Base-by-base conservation (phyloP, 2,888 invertebrate genomes). In the Terebella lapidaria region DNA sequence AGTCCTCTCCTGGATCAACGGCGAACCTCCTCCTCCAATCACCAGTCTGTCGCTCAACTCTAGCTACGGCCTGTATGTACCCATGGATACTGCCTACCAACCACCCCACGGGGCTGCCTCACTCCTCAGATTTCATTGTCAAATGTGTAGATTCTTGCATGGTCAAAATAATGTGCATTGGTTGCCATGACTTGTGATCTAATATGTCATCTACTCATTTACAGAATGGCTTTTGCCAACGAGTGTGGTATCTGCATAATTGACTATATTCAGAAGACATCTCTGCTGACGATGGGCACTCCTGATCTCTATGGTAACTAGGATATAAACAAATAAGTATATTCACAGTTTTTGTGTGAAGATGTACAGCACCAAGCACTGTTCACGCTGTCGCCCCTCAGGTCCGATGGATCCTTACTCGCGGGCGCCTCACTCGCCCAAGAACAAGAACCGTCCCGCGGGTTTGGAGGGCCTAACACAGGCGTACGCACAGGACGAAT, bases 201-300 rank as follows among this genome's bases (percentile, higher is more conserved):
- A 35, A 15, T n/a, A n/a, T n/a, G n/a, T n/a, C n/a, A n/a, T n/a
- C n/a, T n/a, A n/a, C n/a, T n/a, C n/a, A 42, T 35, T 81, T 82
- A 51, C 83, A 96, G 96, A 80, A 87, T 97, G 88, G 92, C 94
- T 75, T 96, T 94, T 85, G 96, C 96, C 75, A 95, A 93, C 81
- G 95, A 96, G 84, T 89, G 90, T 74, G 95, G 96, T 73, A 85
- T 97, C 81, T 94, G 93, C 80, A 89, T 97, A 82, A 88, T 94
- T 78, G 97, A 97, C 85, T 88, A 92, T 82, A 86, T 91, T 79
- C 94, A 94, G 83, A 92, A 91, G 84, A 86, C 88, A 68, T 90
- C 76, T 64, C 86, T 96, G 76, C 85, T 91, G 70, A 94, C 92
- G 83, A 87, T 93, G 81, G 89, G 90, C 70, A 90, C 93, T 71